These are phyloP conservation scores for Chrysodeixis includens DNA, from an alignment of 2,888 invertebrate genomes.

Conservation along the genomic window DNA sequence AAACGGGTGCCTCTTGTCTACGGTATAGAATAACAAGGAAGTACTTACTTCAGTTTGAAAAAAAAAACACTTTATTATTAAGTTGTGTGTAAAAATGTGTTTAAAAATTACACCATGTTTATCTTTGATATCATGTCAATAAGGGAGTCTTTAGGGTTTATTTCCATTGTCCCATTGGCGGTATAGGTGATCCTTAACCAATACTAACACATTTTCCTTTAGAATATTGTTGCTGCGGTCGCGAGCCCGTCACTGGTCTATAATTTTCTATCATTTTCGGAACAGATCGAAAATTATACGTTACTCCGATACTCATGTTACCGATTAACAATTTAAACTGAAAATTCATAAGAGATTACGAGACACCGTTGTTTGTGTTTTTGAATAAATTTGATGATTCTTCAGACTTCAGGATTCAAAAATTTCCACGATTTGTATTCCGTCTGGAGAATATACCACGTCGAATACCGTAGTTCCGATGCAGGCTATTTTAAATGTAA, in stretches of 20 bases:
- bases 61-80: constrained; percentile 10
- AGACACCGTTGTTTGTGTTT: constrained; percentile 30
- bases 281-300: constrained; percentile 26
- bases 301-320: constrained; percentile 30
- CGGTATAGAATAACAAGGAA: constrained; percentile 68
- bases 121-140: not conserved
- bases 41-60: constrained; percentile 34
- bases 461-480: constrained; percentile 82
- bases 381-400: constrained; percentile 72
- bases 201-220: constrained; percentile 25
- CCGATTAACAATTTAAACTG: constrained; percentile 41
- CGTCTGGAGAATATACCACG: constrained; percentile 82
- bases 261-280: constrained; percentile 32
- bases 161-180: constrained; percentile 5
- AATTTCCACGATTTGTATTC: constrained; percentile 87
- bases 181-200: constrained; percentile 20
- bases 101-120: not conserved
- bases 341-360: constrained; percentile 30
- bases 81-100: constrained; percentile 17
- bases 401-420: constrained; percentile 72
- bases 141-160: not conserved
- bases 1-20: constrained; percentile 66
- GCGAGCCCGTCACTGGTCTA: constrained; percentile 12
- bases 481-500: constrained; percentile 87
- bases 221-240: constrained; percentile 28